phyloP scores from a whole-genome alignment of 1,140 invertebrate genomes.

The Pogonognathellus flavescens region DNA sequence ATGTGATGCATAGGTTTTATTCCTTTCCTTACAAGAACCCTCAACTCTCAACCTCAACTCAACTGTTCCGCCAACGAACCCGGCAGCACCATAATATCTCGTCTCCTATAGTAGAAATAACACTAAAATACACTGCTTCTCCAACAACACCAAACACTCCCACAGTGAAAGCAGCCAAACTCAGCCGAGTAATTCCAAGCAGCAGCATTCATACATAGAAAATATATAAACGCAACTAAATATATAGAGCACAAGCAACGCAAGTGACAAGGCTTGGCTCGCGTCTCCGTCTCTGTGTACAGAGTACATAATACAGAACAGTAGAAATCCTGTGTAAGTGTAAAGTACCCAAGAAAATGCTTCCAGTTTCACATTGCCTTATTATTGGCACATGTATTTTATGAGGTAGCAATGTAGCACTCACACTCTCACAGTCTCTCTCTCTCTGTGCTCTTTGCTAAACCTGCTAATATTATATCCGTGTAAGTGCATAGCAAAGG shows the following conservation, averaged over 20 bases:
- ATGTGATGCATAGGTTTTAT: conserved; percentile 8
- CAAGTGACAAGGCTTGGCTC: no score
- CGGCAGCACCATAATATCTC: neutral
- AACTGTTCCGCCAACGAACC: neutral
- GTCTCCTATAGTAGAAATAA: no score
- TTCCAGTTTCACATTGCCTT: neutral
- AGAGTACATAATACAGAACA: no score
- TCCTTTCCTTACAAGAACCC: neutral
- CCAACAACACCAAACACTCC: neutral
- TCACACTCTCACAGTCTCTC: neutral
- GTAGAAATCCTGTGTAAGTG: no score
- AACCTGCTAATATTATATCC: no score
- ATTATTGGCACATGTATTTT: neutral
- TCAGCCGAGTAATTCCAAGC: neutral
- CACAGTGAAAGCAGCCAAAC: no score
- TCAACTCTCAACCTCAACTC: neutral
- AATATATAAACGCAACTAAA: neutral
- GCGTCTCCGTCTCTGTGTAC: no score
- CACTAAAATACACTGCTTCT: no score
- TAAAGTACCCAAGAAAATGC: no score
- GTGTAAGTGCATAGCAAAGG: no score
- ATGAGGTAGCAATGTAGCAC: neutral
- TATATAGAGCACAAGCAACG: no score
- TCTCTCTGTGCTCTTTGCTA: no score
- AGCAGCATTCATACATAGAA: neutral